Evolutionary conservation across 2,888 invertebrate genomes (phyloP), one percentile per base, ranked within the genome.

Genomic region (Cerastis rubricosa): DNA sequence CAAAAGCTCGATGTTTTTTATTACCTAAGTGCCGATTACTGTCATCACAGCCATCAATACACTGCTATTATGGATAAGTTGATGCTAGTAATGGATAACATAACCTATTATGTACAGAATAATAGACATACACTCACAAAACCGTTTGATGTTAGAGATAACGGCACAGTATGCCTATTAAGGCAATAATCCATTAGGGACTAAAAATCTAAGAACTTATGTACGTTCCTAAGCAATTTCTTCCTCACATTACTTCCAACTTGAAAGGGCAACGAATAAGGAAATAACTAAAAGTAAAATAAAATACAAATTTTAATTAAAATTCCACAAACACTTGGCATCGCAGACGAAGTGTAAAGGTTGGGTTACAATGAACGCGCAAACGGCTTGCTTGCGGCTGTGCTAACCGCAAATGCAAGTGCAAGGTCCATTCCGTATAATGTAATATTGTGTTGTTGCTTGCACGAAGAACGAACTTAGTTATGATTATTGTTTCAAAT

Each of bases 271-370:
- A 72, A 85, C 59, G 70, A 81, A 78, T 81, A 84, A 77, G 78
- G 85, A 78, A 84, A 81, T 84, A 77, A 81, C 57, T 49, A 43
- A 51, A 51, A 71, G 69, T 70, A 64, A 71, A 72, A 78, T 81
- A 78, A 81, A 81, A 54, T 78, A 74, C 64, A 70, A 70, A 73
- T 74, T 81, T 85, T 81, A 85, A 84, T 84, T 84, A 81, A 85
- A 85, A 84, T 84, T 78, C 83, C 81, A 40, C 66, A 71, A 72
- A 84, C 73, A 81, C 69, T 61, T 75, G 61, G 49, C 71, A 71
- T 73, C 19, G 64, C 54, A 69, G 69, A 72, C 59, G 64, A 29
- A 19, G 59, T 29, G 17, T 78, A 67, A 78, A 74, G 83, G 49
- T 47, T 63, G 40, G 72, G 59, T 63, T 72, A 81, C 66, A 85